Percentiles rank a stretch among this genome's conserved stretches.
These are phyloP conservation scores for Phalloptychus januarius DNA, from an alignment of 2,797 vertebrate species.

Conservation along the genomic window DNA sequence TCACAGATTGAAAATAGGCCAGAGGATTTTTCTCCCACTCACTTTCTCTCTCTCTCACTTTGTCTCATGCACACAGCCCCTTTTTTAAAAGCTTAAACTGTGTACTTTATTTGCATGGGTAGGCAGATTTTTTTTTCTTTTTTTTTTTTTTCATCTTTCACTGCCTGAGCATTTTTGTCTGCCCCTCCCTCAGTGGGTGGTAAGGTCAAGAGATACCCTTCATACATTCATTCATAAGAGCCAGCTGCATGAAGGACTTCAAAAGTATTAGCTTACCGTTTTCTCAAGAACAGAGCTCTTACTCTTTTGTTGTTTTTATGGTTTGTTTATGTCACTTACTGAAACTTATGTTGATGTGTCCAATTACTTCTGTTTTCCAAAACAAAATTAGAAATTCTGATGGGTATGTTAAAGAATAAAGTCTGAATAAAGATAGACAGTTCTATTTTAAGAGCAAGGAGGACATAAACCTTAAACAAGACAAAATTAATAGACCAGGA, in stretches of 20 bases:
- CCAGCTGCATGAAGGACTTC: conserved; percentile 48
- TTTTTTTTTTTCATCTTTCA: conserved; percentile 23
- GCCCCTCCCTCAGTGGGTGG: conserved; percentile 44
- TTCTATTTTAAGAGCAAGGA: neutral
- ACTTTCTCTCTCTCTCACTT: neutral
- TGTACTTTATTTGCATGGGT: conserved; percentile 35
- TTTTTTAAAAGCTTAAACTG: conserved; percentile 6
- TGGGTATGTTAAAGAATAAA: neutral
- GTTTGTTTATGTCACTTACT: conserved; percentile 27
- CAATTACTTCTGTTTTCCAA: conserved; percentile 17
- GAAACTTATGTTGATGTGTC: conserved; percentile 8
- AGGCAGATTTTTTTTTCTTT: conserved; percentile 13
- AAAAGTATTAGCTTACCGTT: conserved; percentile 45
- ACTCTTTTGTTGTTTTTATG: conserved; percentile 12
- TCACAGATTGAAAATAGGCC: neutral
- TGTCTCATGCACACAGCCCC: neutral
- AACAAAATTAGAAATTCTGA: conserved; percentile 12
- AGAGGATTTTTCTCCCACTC: neutral
- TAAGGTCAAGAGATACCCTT: conserved; percentile 63
- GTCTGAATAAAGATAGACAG: neutral
- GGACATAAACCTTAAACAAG: neutral
- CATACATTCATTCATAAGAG: conserved; percentile 71
- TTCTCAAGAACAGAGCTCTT: conserved; percentile 15
- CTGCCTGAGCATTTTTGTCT: conserved; percentile 30
- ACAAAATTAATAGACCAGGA: neutral